phyloP scores from a whole-genome alignment of 2,888 invertebrate species.

The Pristionchus arcanus region DNA sequence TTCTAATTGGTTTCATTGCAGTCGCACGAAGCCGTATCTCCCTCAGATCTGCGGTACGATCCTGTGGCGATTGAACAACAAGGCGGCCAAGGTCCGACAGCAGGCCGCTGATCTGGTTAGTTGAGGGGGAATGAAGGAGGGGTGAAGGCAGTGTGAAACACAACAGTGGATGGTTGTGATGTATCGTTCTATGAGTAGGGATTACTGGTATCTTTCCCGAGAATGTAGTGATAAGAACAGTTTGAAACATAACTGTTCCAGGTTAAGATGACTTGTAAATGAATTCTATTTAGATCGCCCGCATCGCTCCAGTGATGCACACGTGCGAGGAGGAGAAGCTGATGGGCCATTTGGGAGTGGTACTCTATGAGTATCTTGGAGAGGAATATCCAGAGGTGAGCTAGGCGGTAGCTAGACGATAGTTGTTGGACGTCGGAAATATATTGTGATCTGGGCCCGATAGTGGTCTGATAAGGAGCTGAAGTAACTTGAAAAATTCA shows the following conservation, averaged over 20 bases:
- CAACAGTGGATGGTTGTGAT: too few species aligned
- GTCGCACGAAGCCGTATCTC: slow-evolving; percentile 97
- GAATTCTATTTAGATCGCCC: slow-evolving; percentile 85
- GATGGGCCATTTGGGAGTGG: slow-evolving; percentile 99
- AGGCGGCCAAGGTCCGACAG: slow-evolving; percentile 97
- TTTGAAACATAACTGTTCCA: not conserved
- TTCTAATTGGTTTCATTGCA: slow-evolving; percentile 79
- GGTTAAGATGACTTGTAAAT: not conserved
- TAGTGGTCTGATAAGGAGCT: not conserved
- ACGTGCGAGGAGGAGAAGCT: slow-evolving; percentile 99
- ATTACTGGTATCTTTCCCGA: too few species aligned
- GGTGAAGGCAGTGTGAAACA: not conserved
- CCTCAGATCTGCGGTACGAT: slow-evolving; percentile 99
- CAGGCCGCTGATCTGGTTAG: slow-evolving; percentile 95
- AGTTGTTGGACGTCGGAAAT: not conserved
- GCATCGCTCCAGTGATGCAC: slow-evolving; percentile 98
- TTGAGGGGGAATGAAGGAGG: slow-evolving; percentile 15
- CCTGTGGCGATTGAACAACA: slow-evolving; percentile 98
- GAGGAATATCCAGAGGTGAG: slow-evolving; percentile 91
- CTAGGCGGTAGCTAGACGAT: not conserved
- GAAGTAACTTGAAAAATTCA: not conserved
- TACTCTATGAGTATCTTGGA: slow-evolving; percentile 97
- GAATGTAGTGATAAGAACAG: not conserved
- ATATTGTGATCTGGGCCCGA: not conserved
- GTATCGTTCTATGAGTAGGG: too few species aligned